phyloP scores from a whole-genome alignment of 2,888 invertebrate genomes.

The Ptilodon capucinus region DNA sequence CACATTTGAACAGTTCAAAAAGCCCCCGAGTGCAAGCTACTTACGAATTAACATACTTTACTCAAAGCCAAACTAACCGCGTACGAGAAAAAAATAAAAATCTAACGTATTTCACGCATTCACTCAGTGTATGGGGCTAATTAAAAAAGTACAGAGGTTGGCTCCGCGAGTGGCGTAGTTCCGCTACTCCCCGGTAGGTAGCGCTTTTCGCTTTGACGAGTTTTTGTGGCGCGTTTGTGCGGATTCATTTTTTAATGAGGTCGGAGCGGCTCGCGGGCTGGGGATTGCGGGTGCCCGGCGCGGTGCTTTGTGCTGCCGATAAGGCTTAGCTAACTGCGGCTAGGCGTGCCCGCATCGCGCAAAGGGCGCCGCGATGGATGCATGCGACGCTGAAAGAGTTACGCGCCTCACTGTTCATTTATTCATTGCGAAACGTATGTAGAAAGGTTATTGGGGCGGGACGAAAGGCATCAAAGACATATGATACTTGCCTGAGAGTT shows the following conservation, averaged over 20 bases:
- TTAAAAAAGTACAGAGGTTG: slow-evolving; percentile 80
- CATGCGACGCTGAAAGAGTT: slow-evolving; percentile 69
- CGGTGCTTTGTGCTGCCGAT: slow-evolving; percentile 55
- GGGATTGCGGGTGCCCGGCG: slow-evolving; percentile 54
- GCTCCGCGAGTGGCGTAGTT: slow-evolving; percentile 75
- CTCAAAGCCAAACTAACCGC: slow-evolving; percentile 80
- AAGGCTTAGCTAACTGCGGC: slow-evolving; percentile 37
- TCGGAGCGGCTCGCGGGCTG: slow-evolving; percentile 61
- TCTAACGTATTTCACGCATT: slow-evolving; percentile 77
- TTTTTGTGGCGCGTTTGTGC: slow-evolving; percentile 63
- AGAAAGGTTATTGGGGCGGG: slow-evolving; percentile 46
- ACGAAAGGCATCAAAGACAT: too few species aligned
- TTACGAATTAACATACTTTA: slow-evolving; percentile 78
- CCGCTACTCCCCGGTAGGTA: slow-evolving; percentile 77
- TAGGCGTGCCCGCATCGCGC: slow-evolving; percentile 47
- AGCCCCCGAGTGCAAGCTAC: slow-evolving; percentile 58
- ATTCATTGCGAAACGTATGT: slow-evolving; percentile 53
- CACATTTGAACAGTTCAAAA: slow-evolving; percentile 60
- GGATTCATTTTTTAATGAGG: slow-evolving; percentile 80
- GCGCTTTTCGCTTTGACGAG: slow-evolving; percentile 75
- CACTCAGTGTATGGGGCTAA: slow-evolving; percentile 77
- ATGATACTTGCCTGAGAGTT: too few species aligned
- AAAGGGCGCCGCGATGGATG: slow-evolving; percentile 45
- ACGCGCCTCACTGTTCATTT: slow-evolving; percentile 61
- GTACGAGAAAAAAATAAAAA: slow-evolving; percentile 64